Conservation (phyloP, 1,140 invertebrate genomes). For the Teleogryllus occipitalis region DNA sequence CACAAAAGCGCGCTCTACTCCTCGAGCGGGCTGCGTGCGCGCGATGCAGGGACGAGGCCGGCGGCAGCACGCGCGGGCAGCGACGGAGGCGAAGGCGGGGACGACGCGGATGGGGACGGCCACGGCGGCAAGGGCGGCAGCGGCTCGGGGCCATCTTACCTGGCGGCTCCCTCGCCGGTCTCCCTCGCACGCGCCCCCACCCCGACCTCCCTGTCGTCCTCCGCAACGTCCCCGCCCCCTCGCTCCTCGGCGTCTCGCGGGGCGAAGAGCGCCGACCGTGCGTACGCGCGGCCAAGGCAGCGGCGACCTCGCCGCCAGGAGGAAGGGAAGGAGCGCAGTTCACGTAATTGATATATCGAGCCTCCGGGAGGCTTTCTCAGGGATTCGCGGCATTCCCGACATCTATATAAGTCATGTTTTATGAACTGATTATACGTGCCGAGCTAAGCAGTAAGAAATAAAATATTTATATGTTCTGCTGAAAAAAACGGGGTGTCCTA, state of each 20-base stretch:
- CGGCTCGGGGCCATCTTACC: neutral
- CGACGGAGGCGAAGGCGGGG: neutral
- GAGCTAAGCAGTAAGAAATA: neutral
- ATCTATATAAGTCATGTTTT: constrained; percentile 1
- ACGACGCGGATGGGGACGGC: neutral
- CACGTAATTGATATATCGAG: neutral
- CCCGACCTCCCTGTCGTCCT: neutral
- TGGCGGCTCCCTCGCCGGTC: too few species aligned
- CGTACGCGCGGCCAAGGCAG: neutral
- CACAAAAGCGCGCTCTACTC: too few species aligned
- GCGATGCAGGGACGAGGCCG: neutral
- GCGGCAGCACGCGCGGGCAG: neutral
- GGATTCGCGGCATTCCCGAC: neutral
- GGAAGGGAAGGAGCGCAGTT: neutral
- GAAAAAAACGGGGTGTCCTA: too few species aligned
- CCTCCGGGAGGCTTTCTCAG: neutral
- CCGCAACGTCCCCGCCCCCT: neutral
- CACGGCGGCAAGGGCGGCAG: neutral
- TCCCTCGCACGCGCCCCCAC: neutral
- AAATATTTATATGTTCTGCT: neutral
- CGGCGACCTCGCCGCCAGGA: neutral
- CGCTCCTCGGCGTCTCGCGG: neutral
- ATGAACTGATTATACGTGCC: constrained; percentile 1
- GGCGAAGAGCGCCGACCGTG: neutral
- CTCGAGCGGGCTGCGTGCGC: too few species aligned